Evolutionary conservation across 2,797 vertebrate genomes (phyloP), one percentile per base, ranked within the genome.

Genomic region (Leontopithecus rosalia): DNA sequence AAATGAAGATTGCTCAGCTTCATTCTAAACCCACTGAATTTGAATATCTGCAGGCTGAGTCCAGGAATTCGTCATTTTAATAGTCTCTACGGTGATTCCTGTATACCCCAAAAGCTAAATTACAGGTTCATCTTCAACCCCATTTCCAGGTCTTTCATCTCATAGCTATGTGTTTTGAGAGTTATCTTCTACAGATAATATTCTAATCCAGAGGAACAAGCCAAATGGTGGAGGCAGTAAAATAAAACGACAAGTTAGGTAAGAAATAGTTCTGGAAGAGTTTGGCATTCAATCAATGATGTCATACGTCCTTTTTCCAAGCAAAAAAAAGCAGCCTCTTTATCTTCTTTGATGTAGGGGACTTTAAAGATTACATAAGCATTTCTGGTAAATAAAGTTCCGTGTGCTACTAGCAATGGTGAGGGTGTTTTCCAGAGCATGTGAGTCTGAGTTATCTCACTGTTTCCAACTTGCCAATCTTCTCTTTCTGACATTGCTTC

Each of bases 391-490:
- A 86, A 90, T 77, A 81, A 80, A 80, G 22, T 80, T 43, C 24
- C 39, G 91, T 90, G 48, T 73, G 33, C 12, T 87, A n/a, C 48
- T 79, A 19, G 24, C 36, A 91, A 64, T 22, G 20, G 9, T 13
- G 19, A n/a, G 13, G 76, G 22, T 75, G 26, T 28, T 85, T 90
- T 26, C 50, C 24, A 43, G 57, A 88, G 24, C 39, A n/a, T 8
- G 14, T 3, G 77, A 64, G 15, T 81, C 75, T 67, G 50, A 39
- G 30, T 79, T 67, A 33, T 77, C 52, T 80, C 50, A 43, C 67
- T 46, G 10, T 96, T 90, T 97, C 39, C 73, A 95, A n/a, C 24
- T 96, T 95, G 93, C 73, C 88, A 80, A 19, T 84, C 92, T 96
- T 79, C 73, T 67, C 82, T 89, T 95, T 79, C 33, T 92, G 85